Base-by-base conservation (phyloP, 2,888 invertebrate genomes). In the Sceliomorpha sp. region DNA sequence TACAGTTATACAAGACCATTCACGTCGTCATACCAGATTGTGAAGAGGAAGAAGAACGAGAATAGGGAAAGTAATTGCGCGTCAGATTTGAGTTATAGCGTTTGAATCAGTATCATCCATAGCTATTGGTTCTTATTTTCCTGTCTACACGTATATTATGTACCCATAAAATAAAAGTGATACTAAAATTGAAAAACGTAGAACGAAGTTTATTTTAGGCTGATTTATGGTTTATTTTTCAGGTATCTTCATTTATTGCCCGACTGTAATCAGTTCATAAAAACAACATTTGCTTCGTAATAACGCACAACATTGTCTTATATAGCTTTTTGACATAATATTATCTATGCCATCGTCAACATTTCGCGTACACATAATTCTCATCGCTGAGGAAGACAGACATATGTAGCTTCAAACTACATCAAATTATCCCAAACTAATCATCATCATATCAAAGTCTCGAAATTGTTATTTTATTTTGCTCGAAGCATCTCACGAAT, bases 11-110 rank as follows among this genome's bases (percentile, higher is more conserved):
- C 9, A 10, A 32, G 9, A 10, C 9, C 12, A 12, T 12, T 32
- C 32, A 5, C 12, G 7, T 4, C 9, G 32, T 32, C 9, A 10
- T 12, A 32, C 5, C 8, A 32, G 8, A 10, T 4, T 32, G 9
- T 32, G 32, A 32, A 32, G 12, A 12, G 9, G 12, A 32, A 9
- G 32, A 32, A 32, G 31, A 45, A 39, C 64, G 74, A 78, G 76
- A 15, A 31, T 31, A 10, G 14, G 14, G 14, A 31, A 45, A 45
- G 83, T 86, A 85, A 86, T 86, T 85, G 82, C 78, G 80, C 78
- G 86, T 85, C 85, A 80, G 74, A 75, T 74, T 74, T 86, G 86
- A 86, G 83, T 86, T 86, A 86, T 86, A 81, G 86, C 85, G 76
- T 82, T 81, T 85, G 84, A 83, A 86, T 85, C 84, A 81, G 81